Evolutionary conservation across 2,797 vertebrate genomes (phyloP).

Genomic region (Harpagifer antarcticus): DNA sequence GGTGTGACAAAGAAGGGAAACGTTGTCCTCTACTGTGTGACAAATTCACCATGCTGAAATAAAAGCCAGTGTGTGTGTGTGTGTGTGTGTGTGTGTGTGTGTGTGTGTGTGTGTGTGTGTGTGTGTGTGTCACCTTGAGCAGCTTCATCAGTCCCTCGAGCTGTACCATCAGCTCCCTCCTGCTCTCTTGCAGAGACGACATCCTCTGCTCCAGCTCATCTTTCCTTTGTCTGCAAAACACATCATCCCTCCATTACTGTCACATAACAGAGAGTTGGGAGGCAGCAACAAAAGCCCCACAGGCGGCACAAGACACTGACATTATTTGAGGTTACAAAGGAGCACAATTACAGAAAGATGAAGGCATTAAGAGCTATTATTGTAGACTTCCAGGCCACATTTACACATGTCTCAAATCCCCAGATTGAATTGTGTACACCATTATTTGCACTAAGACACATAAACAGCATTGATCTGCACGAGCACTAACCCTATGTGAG

Average conservation of each 20-base stretch:
- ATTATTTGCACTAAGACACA: background rate
- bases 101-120: slow-evolving; percentile 40
- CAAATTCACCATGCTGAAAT: slow-evolving; percentile 15
- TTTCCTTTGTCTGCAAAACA: slow-evolving; percentile 90
- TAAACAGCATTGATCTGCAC: background rate
- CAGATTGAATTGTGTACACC: slow-evolving; percentile 2
- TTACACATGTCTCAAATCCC: slow-evolving; percentile 4
- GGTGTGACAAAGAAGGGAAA: slow-evolving; percentile 29
- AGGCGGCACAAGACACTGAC: background rate
- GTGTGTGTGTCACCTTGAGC: slow-evolving; percentile 88
- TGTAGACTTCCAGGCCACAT: background rate
- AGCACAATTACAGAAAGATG: background rate
- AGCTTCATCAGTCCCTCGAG: slow-evolving; percentile 97
- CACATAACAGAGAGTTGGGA: slow-evolving; percentile 15
- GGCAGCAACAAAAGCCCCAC: slow-evolving; percentile 14
- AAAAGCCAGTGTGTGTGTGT: slow-evolving; percentile 24
- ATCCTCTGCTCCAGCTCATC: slow-evolving; percentile 97
- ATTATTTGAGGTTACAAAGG: background rate
- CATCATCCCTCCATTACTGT: slow-evolving; percentile 34
- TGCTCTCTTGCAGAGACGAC: slow-evolving; percentile 95
- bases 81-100: slow-evolving; percentile 45
- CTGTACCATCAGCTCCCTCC: slow-evolving; percentile 96
- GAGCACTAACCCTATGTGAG: too few species aligned
- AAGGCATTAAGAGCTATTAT: background rate
- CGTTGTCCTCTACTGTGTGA: slow-evolving; percentile 61